Base-by-base conservation (phyloP, 2,113 vertebrate species). In the Dicentrarchus labrax region DNA sequence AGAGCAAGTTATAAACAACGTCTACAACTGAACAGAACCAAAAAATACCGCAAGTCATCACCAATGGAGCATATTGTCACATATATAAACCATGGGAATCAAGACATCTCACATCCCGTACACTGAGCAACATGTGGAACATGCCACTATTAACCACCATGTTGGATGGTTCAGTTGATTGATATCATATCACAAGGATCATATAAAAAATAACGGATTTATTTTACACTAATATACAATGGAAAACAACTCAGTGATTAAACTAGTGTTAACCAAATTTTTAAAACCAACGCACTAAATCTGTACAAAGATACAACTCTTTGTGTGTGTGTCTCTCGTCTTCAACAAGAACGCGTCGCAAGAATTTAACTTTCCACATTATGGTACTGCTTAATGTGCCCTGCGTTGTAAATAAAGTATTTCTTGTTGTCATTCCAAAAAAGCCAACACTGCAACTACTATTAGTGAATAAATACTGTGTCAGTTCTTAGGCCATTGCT, bases 401-500 rank as follows among this genome's bases (percentile, higher is more conserved):
- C 11, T 51, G 71, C 1, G 0, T 13, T 53, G 30, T 67, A 73
- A 86, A 78, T 88, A 82, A 80, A 86, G 72, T 13, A 61, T 84
- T 85, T 80, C 4, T 81, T 89, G 85, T 68, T 84, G 61, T 64
- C 62, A 75, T 86, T 86, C 36, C 30, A 74, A 82, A 86, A 60
- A 41, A n/a, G 15, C 24, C 7, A 69, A 76, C 48, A 51, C 68
- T 48, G 45, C 54, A 66, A 72, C 21, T 43, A 57, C 54, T 59
- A 78, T 60, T 19, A 30, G 8, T 12, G 12, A 79, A 76, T 61
- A 78, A 80, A 83, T 57, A 76, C 38, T 36, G 39, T 59, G 59
- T 80, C 24, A 41, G 30, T 76, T 80, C 48, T 69, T 36, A 62
- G 22, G 22, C 30, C 3, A 21, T 69, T 60, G 59, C 24, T 78